These are phyloP conservation scores for Polymixis flavicincta DNA, from an alignment of 2,888 invertebrate genomes.

Conservation along the genomic window DNA sequence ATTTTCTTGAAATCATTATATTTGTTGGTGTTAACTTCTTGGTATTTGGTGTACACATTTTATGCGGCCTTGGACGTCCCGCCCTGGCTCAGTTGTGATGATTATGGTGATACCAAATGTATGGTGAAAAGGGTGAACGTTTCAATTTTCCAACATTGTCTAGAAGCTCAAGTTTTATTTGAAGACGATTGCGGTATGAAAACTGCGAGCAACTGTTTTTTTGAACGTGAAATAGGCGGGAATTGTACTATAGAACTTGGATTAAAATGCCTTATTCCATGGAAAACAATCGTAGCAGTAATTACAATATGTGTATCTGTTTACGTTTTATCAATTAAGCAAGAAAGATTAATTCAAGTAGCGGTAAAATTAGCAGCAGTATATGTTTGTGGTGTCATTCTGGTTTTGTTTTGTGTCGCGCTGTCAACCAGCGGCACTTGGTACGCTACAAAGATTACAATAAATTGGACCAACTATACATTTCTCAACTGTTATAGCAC, in stretches of 20 bases:
- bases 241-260: conserved; percentile 71
- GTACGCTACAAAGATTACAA: conserved; percentile 69
- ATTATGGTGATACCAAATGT: conserved; percentile 77
- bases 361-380: conserved; percentile 71
- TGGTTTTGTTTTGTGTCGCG: conserved; percentile 79
- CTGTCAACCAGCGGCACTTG: conserved; percentile 82
- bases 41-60: conserved; percentile 83
- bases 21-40: conserved; percentile 77
- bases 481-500: conserved; percentile 9
- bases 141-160: conserved; percentile 84
- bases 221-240: conserved; percentile 80
- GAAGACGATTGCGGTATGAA: conserved; percentile 83
- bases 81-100: conserved; percentile 83
- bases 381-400: conserved; percentile 73
- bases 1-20: conserved; percentile 79
- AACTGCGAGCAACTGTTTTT: conserved; percentile 84
- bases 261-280: conserved; percentile 71
- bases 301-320: conserved; percentile 69
- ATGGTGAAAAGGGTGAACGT: conserved; percentile 85
- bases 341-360: conserved; percentile 75
- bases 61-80: conserved; percentile 79
- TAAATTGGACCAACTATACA: conserved; percentile 10
- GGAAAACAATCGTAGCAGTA: conserved; percentile 77
- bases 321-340: conserved; percentile 79
- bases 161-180: conserved; percentile 81